Conservation (phyloP, 2,888 invertebrate genomes). For the Stramonita haemastoma region DNA sequence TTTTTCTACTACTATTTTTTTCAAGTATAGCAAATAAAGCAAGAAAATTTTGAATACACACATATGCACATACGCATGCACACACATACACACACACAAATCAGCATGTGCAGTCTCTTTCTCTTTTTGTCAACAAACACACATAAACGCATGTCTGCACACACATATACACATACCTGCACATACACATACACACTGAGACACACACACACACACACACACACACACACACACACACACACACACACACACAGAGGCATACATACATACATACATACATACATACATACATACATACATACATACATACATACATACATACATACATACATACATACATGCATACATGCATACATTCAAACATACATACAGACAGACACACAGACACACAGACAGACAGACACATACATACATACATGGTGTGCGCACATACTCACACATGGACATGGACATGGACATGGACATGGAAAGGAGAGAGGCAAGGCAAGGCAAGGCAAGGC, state of each 20-base stretch:
- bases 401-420: too few species aligned
- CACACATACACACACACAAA: slow-evolving; percentile 1
- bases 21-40: too few species aligned
- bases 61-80: slow-evolving; percentile 10
- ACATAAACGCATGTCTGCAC: not conserved
- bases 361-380: not conserved
- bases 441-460: too few species aligned
- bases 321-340: not conserved
- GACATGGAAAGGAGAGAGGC: too few species aligned
- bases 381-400: slow-evolving; percentile 1
- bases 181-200: not conserved
- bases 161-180: slow-evolving; percentile 1
- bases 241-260: not conserved
- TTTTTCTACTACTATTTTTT: not conserved
- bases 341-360: not conserved
- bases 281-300: not conserved
- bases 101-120: not conserved
- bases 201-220: too few species aligned
- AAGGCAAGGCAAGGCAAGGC: too few species aligned
- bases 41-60: not conserved
- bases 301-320: not conserved
- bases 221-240: not conserved
- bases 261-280: not conserved
- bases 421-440: too few species aligned
- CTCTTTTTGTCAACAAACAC: not conserved